phyloP scores from a whole-genome alignment of 2,113 vertebrate species.

The Nyctereutes procyonoides region DNA sequence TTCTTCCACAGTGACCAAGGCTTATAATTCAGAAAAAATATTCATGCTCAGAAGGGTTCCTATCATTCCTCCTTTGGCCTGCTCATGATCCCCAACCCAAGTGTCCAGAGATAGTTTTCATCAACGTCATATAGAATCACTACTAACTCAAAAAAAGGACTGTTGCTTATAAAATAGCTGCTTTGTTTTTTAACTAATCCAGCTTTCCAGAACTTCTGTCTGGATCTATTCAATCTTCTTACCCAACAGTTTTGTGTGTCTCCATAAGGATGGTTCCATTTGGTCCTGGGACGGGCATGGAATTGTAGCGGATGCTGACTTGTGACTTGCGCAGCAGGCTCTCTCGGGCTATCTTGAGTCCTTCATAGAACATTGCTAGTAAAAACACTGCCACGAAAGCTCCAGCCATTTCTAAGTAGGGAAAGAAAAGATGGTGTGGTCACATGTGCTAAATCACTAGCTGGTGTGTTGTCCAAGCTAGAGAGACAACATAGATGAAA shows the following conservation, averaged over 20 bases:
- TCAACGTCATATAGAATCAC: background rate
- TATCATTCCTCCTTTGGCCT: background rate
- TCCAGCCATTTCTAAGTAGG: conserved; percentile 94
- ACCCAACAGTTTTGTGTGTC: conserved; percentile 99
- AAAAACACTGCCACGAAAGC: conserved; percentile 96
- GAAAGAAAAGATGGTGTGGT: conserved; percentile 50
- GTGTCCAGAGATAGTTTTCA: background rate
- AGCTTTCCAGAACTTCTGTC: background rate
- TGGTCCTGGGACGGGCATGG: conserved; percentile 96
- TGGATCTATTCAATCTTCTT: conserved; percentile 77
- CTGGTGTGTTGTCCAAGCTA: background rate
- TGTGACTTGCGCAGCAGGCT: conserved; percentile 95
- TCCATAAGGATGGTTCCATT: conserved; percentile 98
- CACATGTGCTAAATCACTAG: conserved; percentile 21
- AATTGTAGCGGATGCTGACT: conserved; percentile 99
- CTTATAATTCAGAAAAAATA: conserved; percentile 32
- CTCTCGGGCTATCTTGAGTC: conserved; percentile 97
- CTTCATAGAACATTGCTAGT: conserved; percentile 96
- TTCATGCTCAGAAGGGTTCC: background rate
- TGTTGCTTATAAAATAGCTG: background rate
- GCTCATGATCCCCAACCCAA: background rate
- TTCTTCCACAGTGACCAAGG: conserved; percentile 33
- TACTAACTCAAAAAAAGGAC: background rate
- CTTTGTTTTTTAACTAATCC: conserved; percentile 28
- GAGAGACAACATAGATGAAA: background rate